Evolutionary conservation across 2,113 vertebrate species (phyloP), one percentile per base, ranked within the genome.

Genomic region (Epinephelus cyanopodus): DNA sequence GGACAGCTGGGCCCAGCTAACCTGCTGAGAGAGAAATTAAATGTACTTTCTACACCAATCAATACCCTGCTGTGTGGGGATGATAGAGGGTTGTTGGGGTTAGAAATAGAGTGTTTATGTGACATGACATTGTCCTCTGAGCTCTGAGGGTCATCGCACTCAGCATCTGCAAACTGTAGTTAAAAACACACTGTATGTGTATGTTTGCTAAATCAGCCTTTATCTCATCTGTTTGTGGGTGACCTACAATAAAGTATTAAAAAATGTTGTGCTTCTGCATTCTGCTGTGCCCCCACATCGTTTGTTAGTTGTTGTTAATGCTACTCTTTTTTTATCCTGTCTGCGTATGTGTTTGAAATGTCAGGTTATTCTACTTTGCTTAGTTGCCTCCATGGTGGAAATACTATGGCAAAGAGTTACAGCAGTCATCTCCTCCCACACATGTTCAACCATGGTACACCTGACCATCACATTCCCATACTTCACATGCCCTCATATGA

Each of bases 1-100:
- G 87, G 84, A 91, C 85, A 90, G 78, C 72, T 77, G 86, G 79
- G 69, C 77, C 62, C 33, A 18, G 77, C 47, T 25, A 48, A 77
- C 81, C 78, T 82, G 85, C 89, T 87, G 92, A 48, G 86, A 84
- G 77, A 77, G 61, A 92, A 92, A 92, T 92, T 82, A 85, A 93
- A 93, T 82, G 75, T 69, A 81, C 76, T 92, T 91, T 91, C 67
- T 85, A 62, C 54, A 71, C 56, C 70, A 83, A 91, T 92, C 89
- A 89, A 89, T 90, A 81, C 77, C 88, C 83, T 52, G 17, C 88
- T 81, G 92, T 81, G 88, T 53, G 66, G 69, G 33, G 52, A 87
- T 83, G 71, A 90, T 83, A 66, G 79, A 79, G 60, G 78, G 74
- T 62, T 84, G 72, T 79, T 69, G 73, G 78, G 87, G 84, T 84